Percentiles rank a stretch among this genome's conserved stretches.
Evolutionary conservation across 2,797 vertebrate species (phyloP).

Genomic region (Bryconaethiops microstoma): DNA sequence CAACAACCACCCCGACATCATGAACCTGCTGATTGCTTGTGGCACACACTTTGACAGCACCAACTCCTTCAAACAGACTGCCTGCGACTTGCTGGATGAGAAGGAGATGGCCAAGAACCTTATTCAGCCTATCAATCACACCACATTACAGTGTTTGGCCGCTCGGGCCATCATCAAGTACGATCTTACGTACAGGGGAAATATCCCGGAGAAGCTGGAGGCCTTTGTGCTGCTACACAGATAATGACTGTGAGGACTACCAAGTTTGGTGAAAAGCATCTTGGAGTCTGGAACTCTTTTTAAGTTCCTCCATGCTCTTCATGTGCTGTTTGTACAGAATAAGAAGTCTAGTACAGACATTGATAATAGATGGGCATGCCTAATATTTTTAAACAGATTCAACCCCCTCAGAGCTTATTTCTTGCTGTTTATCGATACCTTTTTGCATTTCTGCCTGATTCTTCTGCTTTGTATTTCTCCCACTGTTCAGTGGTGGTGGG

Average conservation of each 20-base stretch:
- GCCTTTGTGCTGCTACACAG: conserved; percentile 96
- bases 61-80: conserved; percentile 91
- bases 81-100: conserved; percentile 94
- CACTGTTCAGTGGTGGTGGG: conserved; percentile 67
- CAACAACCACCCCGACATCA: conserved; percentile 97
- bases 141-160: conserved; percentile 96
- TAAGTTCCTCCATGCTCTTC: conserved; percentile 17
- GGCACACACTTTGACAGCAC: conserved; percentile 98
- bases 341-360: conserved; percentile 22
- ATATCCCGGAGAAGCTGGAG: conserved; percentile 96
- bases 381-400: conserved; percentile 46
- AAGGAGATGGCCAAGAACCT: conserved; percentile 96
- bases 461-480: conserved; percentile 68
- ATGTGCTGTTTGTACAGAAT: conserved; percentile 26
- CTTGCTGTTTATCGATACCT: conserved; percentile 19
- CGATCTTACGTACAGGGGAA: conserved; percentile 86
- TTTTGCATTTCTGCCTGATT: conserved; percentile 58
- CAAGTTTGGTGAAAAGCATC: not conserved
- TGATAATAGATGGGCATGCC: conserved; percentile 43
- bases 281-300: conserved; percentile 13
- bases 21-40: conserved; percentile 95
- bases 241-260: conserved; percentile 78
- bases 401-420: conserved; percentile 21
- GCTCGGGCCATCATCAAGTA: conserved; percentile 93
- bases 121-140: conserved; percentile 98